Evolutionary conservation across 2,797 vertebrate genomes (phyloP).

Genomic region (Pogoniulus pusillus): DNA sequence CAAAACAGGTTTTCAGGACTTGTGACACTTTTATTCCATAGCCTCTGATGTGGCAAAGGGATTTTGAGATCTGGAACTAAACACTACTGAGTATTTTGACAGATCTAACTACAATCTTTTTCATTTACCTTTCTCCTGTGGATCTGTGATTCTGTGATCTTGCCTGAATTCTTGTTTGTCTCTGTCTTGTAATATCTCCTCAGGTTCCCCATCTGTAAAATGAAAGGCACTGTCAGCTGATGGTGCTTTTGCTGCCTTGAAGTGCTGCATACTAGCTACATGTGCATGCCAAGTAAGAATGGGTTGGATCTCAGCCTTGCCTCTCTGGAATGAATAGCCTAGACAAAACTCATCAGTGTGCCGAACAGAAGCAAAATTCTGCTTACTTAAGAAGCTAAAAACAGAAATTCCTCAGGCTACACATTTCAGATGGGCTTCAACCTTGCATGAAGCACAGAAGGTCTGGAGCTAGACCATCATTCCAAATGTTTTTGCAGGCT

Average conservation of each 20-base stretch:
- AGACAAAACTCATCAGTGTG: background rate
- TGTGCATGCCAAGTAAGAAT: background rate
- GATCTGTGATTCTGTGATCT: background rate
- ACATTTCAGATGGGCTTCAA: background rate
- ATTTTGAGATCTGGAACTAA: background rate
- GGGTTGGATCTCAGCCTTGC: background rate
- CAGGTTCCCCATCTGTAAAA: background rate
- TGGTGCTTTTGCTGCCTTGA: background rate
- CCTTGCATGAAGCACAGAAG: background rate
- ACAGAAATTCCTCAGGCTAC: background rate
- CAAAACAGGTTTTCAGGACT: background rate
- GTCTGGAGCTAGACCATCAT: background rate
- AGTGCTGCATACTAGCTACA: accelerated
- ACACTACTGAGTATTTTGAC: background rate
- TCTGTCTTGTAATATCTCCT: background rate
- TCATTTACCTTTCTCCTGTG: background rate
- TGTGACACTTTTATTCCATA: background rate
- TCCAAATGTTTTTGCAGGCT: background rate
- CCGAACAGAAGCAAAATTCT: background rate
- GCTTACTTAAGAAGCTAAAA: background rate
- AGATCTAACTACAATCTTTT: background rate
- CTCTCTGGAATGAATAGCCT: background rate
- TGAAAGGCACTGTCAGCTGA: background rate
- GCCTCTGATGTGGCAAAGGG: background rate
- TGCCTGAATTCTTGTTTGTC: background rate